Base-by-base conservation (phyloP, 2,888 invertebrate genomes). In the Brenthis ino region DNA sequence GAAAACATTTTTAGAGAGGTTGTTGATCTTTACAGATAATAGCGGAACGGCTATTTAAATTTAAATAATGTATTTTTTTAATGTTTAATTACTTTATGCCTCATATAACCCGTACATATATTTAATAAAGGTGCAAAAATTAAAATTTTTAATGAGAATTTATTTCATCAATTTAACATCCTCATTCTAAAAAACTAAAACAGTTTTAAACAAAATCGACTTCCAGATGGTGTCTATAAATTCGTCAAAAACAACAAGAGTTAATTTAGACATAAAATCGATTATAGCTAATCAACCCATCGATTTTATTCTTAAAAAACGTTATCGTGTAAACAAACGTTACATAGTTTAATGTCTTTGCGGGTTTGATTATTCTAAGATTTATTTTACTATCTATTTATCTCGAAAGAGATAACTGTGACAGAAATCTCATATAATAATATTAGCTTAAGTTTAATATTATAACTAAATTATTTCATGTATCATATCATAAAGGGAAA, bases 201-300 rank as follows among this genome's bases (percentile, higher is more conserved):
- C 24, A 12, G 43, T 63, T 66, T 66, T 58, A 24, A 69, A 64
- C 64, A 57, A 67, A 67, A 63, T 57, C 48, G 8, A 64, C 57
- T 20, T 51, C 58, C 75, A 72, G 67, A 72, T 73, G 69, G 60
- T 60, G 72, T 70, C 74, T 58, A 74, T 76, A 76, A 76, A 77
- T 71, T 71, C 74, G 72, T 73, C 72, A 74, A 73, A 75, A 76
- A 73, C 69, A 76, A 75, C 72, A 72, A 24, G 47, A 64, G 73
- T 70, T 73, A 65, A 74, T 75, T 75, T 68, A 74, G 73, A 72
- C 75, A 70, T 76, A 64, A 73, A 76, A 71, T 64, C 68, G 61
- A 74, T 72, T 73, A 68, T 69, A 61, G 67, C 68, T 73, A 71
- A 72, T 74, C 72, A 69, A 74, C 67, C 55, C 67, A 72, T 70